A percentile compares a stretch with the other conserved stretches of the same genome.
Evolutionary conservation across 2,888 invertebrate species (phyloP).

Genomic region (Crepidodera aurea): DNA sequence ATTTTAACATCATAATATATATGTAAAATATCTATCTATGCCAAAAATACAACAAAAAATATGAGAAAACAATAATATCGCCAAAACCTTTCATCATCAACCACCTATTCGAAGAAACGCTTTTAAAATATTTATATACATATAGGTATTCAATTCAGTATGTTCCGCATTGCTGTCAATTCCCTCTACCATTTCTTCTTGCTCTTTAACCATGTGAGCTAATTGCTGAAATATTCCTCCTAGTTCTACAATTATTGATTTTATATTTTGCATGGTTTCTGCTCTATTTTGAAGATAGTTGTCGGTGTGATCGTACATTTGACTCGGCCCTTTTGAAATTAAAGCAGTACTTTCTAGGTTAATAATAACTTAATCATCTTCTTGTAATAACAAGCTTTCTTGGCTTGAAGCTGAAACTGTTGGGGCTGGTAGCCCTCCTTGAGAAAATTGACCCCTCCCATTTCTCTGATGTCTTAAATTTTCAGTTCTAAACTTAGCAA

Average conservation of each 20-base stretch:
- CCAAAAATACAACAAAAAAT: constrained; percentile 97
- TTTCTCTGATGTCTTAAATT: constrained; percentile 95
- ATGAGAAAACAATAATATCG: constrained; percentile 97
- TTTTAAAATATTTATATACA: constrained; percentile 97
- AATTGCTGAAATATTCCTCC: constrained; percentile 98
- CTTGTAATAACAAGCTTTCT: constrained; percentile 63
- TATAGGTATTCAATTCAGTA: constrained; percentile 92
- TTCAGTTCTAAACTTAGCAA: constrained; percentile 97
- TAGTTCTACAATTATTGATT: constrained; percentile 97
- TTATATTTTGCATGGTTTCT: constrained; percentile 99
- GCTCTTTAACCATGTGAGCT: constrained; percentile 97
- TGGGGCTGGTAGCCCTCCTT: constrained; percentile 72
- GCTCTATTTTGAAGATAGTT: constrained; percentile 91
- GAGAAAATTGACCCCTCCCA: constrained; percentile 90
- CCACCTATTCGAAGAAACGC: constrained; percentile 96
- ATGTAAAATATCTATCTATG: constrained; percentile 57
- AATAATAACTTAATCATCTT: constrained; percentile 80
- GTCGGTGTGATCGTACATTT: constrained; percentile 85
- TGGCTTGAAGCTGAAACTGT: constrained; percentile 58
- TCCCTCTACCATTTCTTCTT: constrained; percentile 97
- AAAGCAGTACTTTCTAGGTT: constrained; percentile 75
- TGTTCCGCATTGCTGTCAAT: constrained; percentile 98
- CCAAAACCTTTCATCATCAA: constrained; percentile 99
- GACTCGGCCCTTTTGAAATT: constrained; percentile 56
- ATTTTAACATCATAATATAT: constrained; percentile 12